Evolutionary conservation across 2,888 invertebrate species (phyloP).

Genomic region (Noctua pronuba): DNA sequence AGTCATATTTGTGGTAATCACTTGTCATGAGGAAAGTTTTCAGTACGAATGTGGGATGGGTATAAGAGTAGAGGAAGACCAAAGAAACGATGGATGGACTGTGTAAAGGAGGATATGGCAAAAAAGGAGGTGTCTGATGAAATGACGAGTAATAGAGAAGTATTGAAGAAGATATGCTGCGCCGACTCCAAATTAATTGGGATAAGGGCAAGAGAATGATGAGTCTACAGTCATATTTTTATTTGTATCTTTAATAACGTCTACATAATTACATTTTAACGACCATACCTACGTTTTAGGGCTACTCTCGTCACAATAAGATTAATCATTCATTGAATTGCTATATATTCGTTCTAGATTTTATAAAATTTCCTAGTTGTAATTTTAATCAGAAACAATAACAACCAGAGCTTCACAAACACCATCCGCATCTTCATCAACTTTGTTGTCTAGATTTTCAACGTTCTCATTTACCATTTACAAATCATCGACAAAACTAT

Average conservation of each 20-base stretch:
- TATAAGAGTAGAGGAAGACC: no score
- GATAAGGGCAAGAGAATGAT: no score
- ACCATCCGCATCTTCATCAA: not conserved
- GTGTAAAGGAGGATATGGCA: no score
- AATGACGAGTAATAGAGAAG: no score
- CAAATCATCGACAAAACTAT: conserved; percentile 11
- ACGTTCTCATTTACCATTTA: not conserved
- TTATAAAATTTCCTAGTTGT: not conserved
- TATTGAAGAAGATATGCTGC: no score
- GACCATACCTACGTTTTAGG: rapidly evolving
- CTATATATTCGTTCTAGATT: not conserved
- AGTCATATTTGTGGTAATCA: no score
- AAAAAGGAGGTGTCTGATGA: no score
- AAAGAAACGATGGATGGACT: no score
- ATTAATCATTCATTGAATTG: not conserved
- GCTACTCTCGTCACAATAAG: not conserved
- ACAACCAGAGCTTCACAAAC: not conserved
- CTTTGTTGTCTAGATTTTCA: not conserved
- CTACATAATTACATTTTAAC: not conserved
- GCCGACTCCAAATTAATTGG: no score
- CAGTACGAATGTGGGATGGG: no score
- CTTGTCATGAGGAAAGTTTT: no score
- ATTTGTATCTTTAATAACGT: not conserved
- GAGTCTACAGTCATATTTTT: not conserved
- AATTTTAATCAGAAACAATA: no score